phyloP scores from a whole-genome alignment of 2,797 vertebrate species.

The Microcaecilia unicolor region DNA sequence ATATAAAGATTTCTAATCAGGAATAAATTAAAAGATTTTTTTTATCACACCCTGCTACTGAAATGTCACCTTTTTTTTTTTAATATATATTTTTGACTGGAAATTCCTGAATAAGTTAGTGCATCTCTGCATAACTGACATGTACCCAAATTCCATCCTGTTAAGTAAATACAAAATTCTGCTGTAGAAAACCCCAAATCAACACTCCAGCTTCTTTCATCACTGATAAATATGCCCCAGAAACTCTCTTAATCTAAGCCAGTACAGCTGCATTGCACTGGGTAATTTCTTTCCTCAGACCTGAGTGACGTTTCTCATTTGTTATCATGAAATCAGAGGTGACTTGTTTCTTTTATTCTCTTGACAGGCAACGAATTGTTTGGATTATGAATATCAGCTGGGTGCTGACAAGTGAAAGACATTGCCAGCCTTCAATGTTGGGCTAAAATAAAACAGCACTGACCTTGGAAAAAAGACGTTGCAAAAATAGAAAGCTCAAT shows the following conservation, averaged over 20 bases:
- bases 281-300: neutral
- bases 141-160: too few species aligned
- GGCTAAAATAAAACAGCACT: constrained; percentile 25
- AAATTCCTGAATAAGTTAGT: too few species aligned
- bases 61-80: too few species aligned
- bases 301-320: constrained; percentile 4
- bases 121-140: too few species aligned
- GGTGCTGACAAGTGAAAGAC: constrained; percentile 42
- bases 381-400: constrained; percentile 44
- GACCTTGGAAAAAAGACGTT: constrained; percentile 30
- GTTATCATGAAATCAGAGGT: constrained; percentile 26
- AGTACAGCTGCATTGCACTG: neutral
- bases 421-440: constrained; percentile 7
- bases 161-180: neutral
- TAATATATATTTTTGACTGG: too few species aligned
- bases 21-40: too few species aligned
- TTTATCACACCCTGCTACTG: too few species aligned
- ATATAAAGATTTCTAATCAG: too few species aligned
- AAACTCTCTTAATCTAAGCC: neutral
- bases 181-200: neutral
- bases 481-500: constrained; percentile 29
- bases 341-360: constrained; percentile 18
- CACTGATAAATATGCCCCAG: neutral
- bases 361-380: constrained; percentile 33
- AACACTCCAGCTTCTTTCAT: neutral